Evolutionary conservation across 2,797 vertebrate genomes (phyloP).

Genomic region (Graptemys geographica): DNA sequence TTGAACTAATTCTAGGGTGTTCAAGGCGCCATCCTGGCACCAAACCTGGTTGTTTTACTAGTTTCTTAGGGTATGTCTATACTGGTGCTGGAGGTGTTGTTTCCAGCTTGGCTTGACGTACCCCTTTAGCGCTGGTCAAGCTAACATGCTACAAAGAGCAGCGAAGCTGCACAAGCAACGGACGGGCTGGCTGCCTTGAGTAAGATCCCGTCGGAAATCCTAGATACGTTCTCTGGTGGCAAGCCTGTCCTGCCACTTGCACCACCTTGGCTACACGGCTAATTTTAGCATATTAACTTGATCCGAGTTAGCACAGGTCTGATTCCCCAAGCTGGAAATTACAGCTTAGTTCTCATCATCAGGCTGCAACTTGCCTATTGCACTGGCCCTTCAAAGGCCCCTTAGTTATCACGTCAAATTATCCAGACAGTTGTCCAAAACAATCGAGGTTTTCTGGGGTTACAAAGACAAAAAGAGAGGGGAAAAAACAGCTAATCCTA

Average conservation of each 20-base stretch:
- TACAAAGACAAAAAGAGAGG: not conserved
- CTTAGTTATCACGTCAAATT: not conserved
- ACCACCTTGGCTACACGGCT: too few relatives aligned
- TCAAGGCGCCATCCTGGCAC: not conserved
- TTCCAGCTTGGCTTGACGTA: not conserved
- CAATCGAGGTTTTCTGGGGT: not conserved
- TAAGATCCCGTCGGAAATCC: not conserved
- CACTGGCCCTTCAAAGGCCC: not conserved
- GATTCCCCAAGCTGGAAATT: too few relatives aligned
- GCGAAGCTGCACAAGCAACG: not conserved
- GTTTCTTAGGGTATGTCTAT: not conserved
- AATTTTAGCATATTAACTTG: too few relatives aligned
- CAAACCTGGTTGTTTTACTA: not conserved
- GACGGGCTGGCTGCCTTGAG: not conserved
- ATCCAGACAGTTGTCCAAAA: not conserved
- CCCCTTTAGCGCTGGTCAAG: not conserved
- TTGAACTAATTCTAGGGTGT: not conserved
- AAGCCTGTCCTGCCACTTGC: not conserved
- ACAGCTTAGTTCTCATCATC: not conserved
- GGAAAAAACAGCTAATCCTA: not conserved
- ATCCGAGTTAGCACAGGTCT: too few relatives aligned
- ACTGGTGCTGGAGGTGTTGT: not conserved
- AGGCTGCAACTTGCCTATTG: not conserved
- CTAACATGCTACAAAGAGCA: not conserved
- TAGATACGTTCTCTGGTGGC: not conserved